phyloP scores from a whole-genome alignment of 23 tunicate genomes.

The Phallusia fumigata region DNA sequence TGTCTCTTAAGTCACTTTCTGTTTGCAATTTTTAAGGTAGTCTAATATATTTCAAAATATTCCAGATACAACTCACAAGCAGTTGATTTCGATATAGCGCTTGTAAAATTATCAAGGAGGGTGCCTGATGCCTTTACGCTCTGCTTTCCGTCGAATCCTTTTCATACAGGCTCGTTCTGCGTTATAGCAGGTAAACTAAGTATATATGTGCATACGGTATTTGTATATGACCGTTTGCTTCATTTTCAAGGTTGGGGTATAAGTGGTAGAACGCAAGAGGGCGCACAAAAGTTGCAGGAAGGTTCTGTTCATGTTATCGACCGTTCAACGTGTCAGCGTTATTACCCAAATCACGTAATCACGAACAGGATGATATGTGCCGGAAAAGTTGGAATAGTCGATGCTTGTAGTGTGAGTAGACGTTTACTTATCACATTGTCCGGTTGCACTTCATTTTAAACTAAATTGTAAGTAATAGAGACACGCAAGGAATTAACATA shows the following conservation, averaged over 20 bases:
- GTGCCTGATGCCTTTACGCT: constrained; percentile 17
- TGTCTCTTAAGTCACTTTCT: neutral
- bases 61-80: constrained; percentile 57
- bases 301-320: constrained; percentile 77
- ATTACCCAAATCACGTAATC: constrained; percentile 66
- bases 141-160: constrained; percentile 38
- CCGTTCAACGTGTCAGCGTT: constrained; percentile 46
- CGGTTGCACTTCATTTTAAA: too few species aligned
- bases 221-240: neutral
- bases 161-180: constrained; percentile 65
- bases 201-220: too few species aligned
- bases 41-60: too few species aligned
- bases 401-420: constrained; percentile 81
- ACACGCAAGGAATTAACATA: too few species aligned
- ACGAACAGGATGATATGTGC: constrained; percentile 81
- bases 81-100: constrained; percentile 82
- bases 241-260: constrained; percentile 72
- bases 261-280: constrained; percentile 37
- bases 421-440: neutral
- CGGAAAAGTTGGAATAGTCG: constrained; percentile 56
- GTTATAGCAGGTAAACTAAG: constrained; percentile 63
- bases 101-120: constrained; percentile 38
- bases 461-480: too few species aligned
- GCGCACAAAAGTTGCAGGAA: constrained; percentile 65
- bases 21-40: neutral